phyloP scores from a whole-genome alignment of 2,888 invertebrate genomes.

The Drosophila pullipes region DNA sequence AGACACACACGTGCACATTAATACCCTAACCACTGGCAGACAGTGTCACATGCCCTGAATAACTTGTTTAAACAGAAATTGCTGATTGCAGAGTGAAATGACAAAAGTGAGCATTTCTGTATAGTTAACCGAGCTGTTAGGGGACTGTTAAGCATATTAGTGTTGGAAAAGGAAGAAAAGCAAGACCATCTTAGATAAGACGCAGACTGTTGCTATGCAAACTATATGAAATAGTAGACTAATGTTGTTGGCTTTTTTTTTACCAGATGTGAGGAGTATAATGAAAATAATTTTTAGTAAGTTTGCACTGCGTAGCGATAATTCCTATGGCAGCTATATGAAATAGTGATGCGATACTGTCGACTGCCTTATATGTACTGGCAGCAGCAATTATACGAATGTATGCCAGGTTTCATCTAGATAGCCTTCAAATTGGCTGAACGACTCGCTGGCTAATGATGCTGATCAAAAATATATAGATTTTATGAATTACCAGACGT shows the following conservation, averaged over 20 bases:
- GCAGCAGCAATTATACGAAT: not conserved
- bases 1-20: conserved; percentile 24
- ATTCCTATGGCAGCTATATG: not conserved
- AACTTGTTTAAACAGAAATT: conserved; percentile 7
- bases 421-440: not conserved
- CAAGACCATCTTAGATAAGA: not conserved
- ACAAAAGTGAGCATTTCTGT: not conserved
- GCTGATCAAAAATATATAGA: not conserved
- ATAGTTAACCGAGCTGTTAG: not conserved
- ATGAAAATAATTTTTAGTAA: no score
- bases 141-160: not conserved
- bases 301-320: not conserved
- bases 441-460: not conserved
- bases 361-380: not conserved
- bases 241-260: not conserved
- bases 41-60: conserved; percentile 12
- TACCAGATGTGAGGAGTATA: not conserved
- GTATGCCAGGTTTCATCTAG: not conserved
- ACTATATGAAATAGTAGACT: not conserved
- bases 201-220: not conserved
- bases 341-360: not conserved
- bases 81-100: not conserved
- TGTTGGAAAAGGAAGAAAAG: not conserved
- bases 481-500: no score
- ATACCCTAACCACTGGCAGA: conserved; percentile 30